Evolutionary conservation across 2,888 invertebrate genomes (phyloP).

Genomic region (Drosophila eohydei): DNA sequence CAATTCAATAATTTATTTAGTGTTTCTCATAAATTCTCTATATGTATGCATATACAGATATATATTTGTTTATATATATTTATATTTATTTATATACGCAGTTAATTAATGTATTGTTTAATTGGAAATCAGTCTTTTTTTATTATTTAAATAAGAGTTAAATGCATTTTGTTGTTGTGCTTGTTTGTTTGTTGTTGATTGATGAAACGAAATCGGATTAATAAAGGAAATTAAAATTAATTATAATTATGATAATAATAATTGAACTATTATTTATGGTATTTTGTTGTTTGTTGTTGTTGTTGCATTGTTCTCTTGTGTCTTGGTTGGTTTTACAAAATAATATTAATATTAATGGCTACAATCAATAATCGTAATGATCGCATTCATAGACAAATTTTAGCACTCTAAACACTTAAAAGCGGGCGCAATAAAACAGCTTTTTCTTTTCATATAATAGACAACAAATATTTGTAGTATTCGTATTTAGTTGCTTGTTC

Average conservation of each 20-base stretch:
- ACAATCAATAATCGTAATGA: constrained; percentile 31
- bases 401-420: constrained; percentile 55
- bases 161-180: constrained; percentile 73
- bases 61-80: constrained; percentile 56
- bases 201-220: constrained; percentile 22
- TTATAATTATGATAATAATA: constrained; percentile 36
- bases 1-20: constrained; percentile 79
- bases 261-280: constrained; percentile 69
- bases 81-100: constrained; percentile 63
- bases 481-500: constrained; percentile 31
- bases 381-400: constrained; percentile 43
- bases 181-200: constrained; percentile 43
- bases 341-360: constrained; percentile 49
- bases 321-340: constrained; percentile 59
- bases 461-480: constrained; percentile 63
- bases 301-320: constrained; percentile 71
- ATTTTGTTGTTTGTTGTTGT: constrained; percentile 57
- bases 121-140: constrained; percentile 85
- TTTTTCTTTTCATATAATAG: constrained; percentile 62
- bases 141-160: constrained; percentile 82
- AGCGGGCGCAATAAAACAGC: constrained; percentile 57
- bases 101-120: constrained; percentile 80
- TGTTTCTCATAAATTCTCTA: constrained; percentile 74
- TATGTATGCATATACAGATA: constrained; percentile 47
- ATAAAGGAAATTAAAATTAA: constrained; percentile 10